A percentile compares a stretch with the other conserved stretches of the same genome.
Conservation (phyloP, 30 jellyfish, hydroid and myxozoan genomes). For the Aurelia aurita region DNA sequence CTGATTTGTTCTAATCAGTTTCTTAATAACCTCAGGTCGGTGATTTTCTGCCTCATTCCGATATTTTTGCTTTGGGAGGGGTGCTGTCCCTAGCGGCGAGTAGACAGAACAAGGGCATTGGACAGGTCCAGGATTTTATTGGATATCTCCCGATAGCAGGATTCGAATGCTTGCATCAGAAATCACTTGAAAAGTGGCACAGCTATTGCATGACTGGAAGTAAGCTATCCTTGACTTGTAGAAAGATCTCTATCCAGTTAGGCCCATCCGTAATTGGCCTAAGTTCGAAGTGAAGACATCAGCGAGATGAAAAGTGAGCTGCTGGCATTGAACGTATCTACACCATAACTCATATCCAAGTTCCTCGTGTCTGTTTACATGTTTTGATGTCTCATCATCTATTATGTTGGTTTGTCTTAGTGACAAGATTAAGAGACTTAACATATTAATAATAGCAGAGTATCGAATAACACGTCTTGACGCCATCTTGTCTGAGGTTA, state of each 20-base stretch:
- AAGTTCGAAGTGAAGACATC: slow-evolving; percentile 1
- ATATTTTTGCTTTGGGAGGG: too few species aligned
- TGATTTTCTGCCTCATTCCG: too few species aligned
- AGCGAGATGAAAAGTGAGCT: slow-evolving; percentile 20
- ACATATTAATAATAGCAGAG: slow-evolving; percentile 21
- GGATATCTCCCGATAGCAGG: slow-evolving; percentile 55
- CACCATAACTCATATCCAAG: slow-evolving; percentile 3
- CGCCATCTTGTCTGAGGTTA: too few species aligned
- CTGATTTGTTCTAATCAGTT: too few species aligned
- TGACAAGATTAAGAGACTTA: slow-evolving; percentile 21
- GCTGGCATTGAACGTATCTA: slow-evolving; percentile 1
- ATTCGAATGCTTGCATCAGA: slow-evolving; percentile 43
- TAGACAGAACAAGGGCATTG: slow-evolving; percentile 38
- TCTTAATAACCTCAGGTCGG: too few species aligned
- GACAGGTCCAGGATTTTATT: slow-evolving; percentile 47
- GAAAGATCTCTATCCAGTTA: slow-evolving; percentile 30
- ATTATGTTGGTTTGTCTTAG: slow-evolving; percentile 7
- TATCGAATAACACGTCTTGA: slow-evolving; percentile 23
- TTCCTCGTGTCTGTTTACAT: background rate
- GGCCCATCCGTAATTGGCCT: slow-evolving; percentile 38
- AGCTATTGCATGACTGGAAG: slow-evolving; percentile 35
- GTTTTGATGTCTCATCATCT: slow-evolving; percentile 21
- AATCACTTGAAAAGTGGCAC: slow-evolving; percentile 10
- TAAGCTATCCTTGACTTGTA: slow-evolving; percentile 25
- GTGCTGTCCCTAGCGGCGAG: too few species aligned